Base-by-base conservation (phyloP, 2,888 invertebrate species). In the Leucoma salicis region DNA sequence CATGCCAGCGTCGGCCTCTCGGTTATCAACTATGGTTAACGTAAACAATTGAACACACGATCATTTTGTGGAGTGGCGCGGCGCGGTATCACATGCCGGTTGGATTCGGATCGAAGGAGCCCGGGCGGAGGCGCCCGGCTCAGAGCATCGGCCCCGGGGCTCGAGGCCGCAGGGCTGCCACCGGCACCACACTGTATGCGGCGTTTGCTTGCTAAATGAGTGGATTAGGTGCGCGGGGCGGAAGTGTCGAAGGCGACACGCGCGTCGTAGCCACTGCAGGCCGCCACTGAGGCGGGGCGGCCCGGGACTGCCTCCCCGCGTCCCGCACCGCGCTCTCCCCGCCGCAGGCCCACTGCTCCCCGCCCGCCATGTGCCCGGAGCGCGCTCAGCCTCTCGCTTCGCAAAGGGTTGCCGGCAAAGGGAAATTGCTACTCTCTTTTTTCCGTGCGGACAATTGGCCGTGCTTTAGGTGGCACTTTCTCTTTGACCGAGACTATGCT, bases 271-370 rank as follows among this genome's bases (percentile, higher is more conserved):
- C 85, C 84, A 86, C 86, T 85, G 87, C 87, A 83, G 78, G 75
- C 86, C 86, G 86, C 82, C 88, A 87, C 88, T 87, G 87, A 84
- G 88, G 85, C 84, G 87, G 86, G 87, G 85, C 84, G 85, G 82
- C 83, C 82, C 84, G 83, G 83, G 81, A 69, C 70, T 72, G 71
- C 78, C 71, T 69, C 75, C 79, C 76, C 72, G 70, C 77, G 58
- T 77, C 56, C 73, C 72, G 60, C 68, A 49, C 58, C 69, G 53
- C 58, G 35, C 58, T 54, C 62, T 63, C 62, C 57, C 66, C 60
- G 57, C 54, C 63, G 50, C 61, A 57, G 49, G 45, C 57, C 66
- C 57, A 57, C 63, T 34, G 68, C 50, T 46, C 54, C 56, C 74
- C 71, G 59, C 75, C 75, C 76, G 77, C 82, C 84, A 79, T 80